Evolutionary conservation across 1,140 invertebrate species (phyloP).

Genomic region (Harpegnathos saltator): DNA sequence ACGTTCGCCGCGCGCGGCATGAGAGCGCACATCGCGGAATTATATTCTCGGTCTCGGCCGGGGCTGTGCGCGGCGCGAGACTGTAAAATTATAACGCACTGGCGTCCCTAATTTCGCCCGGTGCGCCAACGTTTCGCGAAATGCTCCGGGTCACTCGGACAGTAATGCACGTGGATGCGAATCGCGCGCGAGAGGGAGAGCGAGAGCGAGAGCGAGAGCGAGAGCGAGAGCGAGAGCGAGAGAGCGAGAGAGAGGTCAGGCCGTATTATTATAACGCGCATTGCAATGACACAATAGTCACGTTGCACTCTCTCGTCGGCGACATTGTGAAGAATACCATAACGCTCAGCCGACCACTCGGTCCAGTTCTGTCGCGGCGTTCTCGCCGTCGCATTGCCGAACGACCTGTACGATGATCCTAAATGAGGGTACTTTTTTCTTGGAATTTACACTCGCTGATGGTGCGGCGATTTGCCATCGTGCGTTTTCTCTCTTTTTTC

Average conservation of each 20-base stretch:
- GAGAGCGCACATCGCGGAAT: constrained; percentile 25
- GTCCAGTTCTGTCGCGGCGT: too few species aligned
- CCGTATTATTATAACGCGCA: constrained; percentile 18
- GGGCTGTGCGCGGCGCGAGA: not conserved
- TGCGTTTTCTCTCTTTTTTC: not conserved
- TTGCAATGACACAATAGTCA: constrained; percentile 21
- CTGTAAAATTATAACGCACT: constrained; percentile 46
- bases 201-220: not conserved
- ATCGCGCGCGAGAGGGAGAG: not conserved
- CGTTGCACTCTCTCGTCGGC: too few species aligned
- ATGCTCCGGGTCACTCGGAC: constrained; percentile 39
- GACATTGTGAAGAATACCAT: constrained; percentile 39
- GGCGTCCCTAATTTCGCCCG: constrained; percentile 53
- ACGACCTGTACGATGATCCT: not conserved
- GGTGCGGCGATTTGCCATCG: constrained; percentile 4
- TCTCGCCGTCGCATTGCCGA: too few species aligned
- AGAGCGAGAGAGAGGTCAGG: constrained; percentile 8
- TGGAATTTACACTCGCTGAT: constrained; percentile 3
- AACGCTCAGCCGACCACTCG: too few species aligned
- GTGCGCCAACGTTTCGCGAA: constrained; percentile 34
- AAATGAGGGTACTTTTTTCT: constrained; percentile 1
- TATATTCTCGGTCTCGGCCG: constrained; percentile 3
- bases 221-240: too few species aligned
- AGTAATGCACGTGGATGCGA: constrained; percentile 41
- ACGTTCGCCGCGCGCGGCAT: too few species aligned